Evolutionary conservation across 2,888 invertebrate species (phyloP).

Genomic region (Pandemis heparana): DNA sequence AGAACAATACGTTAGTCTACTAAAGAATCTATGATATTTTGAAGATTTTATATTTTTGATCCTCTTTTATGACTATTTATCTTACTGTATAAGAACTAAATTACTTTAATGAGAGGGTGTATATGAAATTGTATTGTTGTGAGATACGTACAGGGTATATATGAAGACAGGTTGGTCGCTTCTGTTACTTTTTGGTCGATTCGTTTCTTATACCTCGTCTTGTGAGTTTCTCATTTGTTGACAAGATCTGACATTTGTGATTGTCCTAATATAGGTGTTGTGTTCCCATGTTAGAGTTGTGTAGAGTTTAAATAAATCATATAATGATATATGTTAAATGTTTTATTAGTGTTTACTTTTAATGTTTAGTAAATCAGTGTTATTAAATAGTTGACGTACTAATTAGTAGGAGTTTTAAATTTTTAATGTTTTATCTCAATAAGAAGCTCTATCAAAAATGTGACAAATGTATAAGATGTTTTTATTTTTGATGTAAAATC

Average conservation of each 20-base stretch:
- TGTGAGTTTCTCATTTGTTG: slow-evolving; percentile 56
- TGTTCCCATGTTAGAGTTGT: slow-evolving; percentile 70
- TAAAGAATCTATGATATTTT: slow-evolving; percentile 79
- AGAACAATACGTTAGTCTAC: slow-evolving; percentile 75
- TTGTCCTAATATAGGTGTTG: slow-evolving; percentile 72
- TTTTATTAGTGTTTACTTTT: slow-evolving; percentile 77
- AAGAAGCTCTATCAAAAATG: slow-evolving; percentile 62
- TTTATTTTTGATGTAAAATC: slow-evolving; percentile 73
- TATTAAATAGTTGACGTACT: slow-evolving; percentile 68
- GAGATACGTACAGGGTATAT: slow-evolving; percentile 81
- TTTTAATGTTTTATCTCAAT: slow-evolving; percentile 71
- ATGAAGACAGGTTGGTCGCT: slow-evolving; percentile 59
- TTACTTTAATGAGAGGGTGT: slow-evolving; percentile 68
- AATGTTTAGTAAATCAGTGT: slow-evolving; percentile 60
- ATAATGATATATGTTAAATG: slow-evolving; percentile 76
- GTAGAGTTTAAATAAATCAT: slow-evolving; percentile 61
- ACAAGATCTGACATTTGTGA: slow-evolving; percentile 49
- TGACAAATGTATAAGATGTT: slow-evolving; percentile 63
- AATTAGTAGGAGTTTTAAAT: slow-evolving; percentile 67
- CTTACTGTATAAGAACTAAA: slow-evolving; percentile 75
- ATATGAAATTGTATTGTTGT: slow-evolving; percentile 65
- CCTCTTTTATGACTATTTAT: slow-evolving; percentile 72
- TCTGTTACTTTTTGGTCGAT: slow-evolving; percentile 48
- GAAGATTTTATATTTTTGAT: slow-evolving; percentile 82
- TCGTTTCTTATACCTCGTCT: slow-evolving; percentile 57